Conservation (phyloP, 2,888 invertebrate genomes). For the Morpho deidamia region DNA sequence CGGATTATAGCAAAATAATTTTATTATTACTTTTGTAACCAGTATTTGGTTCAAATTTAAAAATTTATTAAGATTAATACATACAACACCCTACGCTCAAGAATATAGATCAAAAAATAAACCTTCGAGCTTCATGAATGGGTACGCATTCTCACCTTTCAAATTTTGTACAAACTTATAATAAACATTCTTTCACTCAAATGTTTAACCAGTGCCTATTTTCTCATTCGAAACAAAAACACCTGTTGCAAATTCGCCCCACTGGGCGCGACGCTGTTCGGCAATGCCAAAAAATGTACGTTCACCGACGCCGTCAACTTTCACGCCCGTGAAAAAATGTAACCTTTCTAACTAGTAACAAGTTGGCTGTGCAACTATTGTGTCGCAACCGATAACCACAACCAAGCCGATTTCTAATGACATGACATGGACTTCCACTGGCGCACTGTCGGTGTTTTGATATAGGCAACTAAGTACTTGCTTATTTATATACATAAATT, state of each 20-base stretch:
- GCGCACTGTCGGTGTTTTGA: not conserved
- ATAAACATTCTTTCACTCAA: no score
- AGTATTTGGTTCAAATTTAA: no score
- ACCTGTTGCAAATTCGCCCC: constrained; percentile 32
- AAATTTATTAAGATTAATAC: no score
- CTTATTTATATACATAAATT: no score
- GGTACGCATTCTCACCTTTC: no score
- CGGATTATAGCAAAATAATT: no score
- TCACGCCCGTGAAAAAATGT: constrained; percentile 63
- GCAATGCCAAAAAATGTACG: constrained; percentile 57
- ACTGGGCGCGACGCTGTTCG: constrained; percentile 41
- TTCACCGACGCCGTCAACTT: constrained; percentile 47
- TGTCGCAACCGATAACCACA: constrained; percentile 40
- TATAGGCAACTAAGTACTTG: not conserved
- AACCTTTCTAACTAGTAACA: constrained; percentile 57
- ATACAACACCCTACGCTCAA: no score
- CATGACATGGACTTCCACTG: constrained; percentile 17
- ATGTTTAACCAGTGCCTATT: not conserved
- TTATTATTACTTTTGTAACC: no score
- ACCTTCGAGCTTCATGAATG: no score
- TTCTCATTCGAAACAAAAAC: constrained; percentile 14
- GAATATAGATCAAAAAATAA: no score
- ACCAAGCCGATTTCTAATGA: constrained; percentile 32
- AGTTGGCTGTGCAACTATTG: constrained; percentile 34
- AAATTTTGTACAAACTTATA: no score